A percentile compares a stretch with the other conserved stretches of the same genome.
Conservation (phyloP, 1,140 invertebrate genomes). For the Hylaeus volcanicus region DNA sequence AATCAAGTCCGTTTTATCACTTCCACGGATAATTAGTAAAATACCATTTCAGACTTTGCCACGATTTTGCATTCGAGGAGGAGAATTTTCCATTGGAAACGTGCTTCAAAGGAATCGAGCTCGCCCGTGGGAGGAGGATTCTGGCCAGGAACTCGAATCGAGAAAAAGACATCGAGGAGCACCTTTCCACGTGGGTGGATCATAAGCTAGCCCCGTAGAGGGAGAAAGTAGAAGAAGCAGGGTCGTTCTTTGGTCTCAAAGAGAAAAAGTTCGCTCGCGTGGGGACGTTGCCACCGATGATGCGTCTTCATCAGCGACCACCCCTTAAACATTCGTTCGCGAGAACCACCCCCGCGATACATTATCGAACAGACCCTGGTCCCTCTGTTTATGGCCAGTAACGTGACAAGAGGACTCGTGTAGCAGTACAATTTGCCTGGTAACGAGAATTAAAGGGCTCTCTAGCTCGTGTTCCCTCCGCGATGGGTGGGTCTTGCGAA, state of each 20-base stretch:
- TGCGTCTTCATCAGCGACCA: slow-evolving; percentile 31
- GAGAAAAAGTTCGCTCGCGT: not conserved
- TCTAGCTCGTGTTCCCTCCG: not conserved
- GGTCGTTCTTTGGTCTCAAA: slow-evolving; percentile 26
- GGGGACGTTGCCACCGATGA: slow-evolving; percentile 14
- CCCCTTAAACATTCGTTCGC: not conserved
- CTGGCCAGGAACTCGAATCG: not conserved
- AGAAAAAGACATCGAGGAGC: not conserved
- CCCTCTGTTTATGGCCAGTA: not conserved
- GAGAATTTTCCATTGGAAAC: not conserved
- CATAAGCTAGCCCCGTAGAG: not conserved
- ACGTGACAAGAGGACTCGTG: slow-evolving; percentile 32
- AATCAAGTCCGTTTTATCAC: too few species aligned
- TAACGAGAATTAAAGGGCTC: slow-evolving; percentile 25
- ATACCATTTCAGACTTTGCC: not conserved
- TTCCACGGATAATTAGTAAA: too few species aligned
- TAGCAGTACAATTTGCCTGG: not conserved
- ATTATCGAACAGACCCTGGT: slow-evolving; percentile 11
- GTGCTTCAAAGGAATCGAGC: too few species aligned
- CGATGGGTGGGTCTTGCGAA: not conserved
- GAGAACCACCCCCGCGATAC: slow-evolving; percentile 11
- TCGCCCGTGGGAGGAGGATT: not conserved
- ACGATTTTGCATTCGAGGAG: slow-evolving; percentile 2
- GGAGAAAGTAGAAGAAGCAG: slow-evolving; percentile 5
- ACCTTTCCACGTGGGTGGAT: not conserved